These are phyloP conservation scores for Pseudonaja textilis DNA, from an alignment of 2,113 vertebrate genomes.

Conservation along the genomic window DNA sequence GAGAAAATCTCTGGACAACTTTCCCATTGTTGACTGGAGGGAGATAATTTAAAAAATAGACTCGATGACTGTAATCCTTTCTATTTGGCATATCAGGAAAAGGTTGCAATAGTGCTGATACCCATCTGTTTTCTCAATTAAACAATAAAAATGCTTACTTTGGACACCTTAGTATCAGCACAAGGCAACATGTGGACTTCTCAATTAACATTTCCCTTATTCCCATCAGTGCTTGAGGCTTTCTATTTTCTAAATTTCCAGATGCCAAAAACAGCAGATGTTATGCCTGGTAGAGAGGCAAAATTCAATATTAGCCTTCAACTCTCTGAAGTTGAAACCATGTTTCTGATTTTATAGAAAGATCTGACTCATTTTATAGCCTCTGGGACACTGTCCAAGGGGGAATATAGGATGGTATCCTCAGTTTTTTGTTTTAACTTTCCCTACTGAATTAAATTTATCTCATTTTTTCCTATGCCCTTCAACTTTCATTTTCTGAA, in stretches of 20 bases:
- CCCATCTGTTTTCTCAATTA: background rate
- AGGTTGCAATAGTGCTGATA: background rate
- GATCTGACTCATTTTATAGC: background rate
- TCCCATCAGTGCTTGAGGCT: background rate
- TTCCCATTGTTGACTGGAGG: background rate
- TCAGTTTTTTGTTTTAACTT: background rate
- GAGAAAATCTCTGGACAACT: background rate
- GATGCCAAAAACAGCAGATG: background rate
- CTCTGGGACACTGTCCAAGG: background rate
- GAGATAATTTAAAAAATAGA: background rate
- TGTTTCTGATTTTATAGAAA: background rate
- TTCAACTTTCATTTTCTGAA: constrained; percentile 13
- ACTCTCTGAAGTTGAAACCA: background rate
- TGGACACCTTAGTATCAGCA: background rate
- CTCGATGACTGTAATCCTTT: background rate
- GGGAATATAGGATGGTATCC: background rate
- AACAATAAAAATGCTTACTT: background rate
- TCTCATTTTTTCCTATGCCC: background rate
- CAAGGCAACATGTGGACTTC: background rate
- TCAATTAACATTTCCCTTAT: background rate
- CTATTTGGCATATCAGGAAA: background rate
- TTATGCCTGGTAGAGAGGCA: background rate
- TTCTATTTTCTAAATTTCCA: background rate
- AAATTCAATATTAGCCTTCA: background rate
- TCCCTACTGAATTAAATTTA: background rate